A percentile compares a stretch with the other conserved stretches of the same genome.
Conservation (phyloP, 2,113 vertebrate genomes). For the Cheilinus undulatus region DNA sequence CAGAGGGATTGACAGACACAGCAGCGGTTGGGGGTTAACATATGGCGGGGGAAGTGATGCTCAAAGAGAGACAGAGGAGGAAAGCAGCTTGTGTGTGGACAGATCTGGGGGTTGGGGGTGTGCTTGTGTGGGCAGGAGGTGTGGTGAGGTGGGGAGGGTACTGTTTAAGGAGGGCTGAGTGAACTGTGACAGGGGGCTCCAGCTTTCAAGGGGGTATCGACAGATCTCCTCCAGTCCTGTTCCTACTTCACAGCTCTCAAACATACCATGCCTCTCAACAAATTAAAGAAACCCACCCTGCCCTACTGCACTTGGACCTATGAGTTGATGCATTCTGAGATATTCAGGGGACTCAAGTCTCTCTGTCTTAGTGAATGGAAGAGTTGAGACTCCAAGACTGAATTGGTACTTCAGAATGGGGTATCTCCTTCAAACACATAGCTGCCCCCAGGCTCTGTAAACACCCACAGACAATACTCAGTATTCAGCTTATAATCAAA, state of each 20-base stretch:
- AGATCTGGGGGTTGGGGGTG: conserved; percentile 58
- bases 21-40: conserved; percentile 49
- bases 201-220: conserved; percentile 44
- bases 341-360: conserved; percentile 27
- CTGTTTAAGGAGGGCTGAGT: conserved; percentile 59
- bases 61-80: conserved; percentile 35
- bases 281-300: conserved; percentile 33
- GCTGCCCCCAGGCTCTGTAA: conserved; percentile 39
- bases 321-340: conserved; percentile 58
- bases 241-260: conserved; percentile 45
- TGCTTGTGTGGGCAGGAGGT: conserved; percentile 43
- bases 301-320: conserved; percentile 36
- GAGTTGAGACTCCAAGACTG: conserved; percentile 41
- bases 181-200: conserved; percentile 46
- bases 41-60: conserved; percentile 52
- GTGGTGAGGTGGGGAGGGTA: conserved; percentile 37
- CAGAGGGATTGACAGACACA: conserved; percentile 24
- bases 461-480: conserved; percentile 46
- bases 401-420: conserved; percentile 57
- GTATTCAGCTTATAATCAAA: conserved; percentile 36
- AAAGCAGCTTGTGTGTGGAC: conserved; percentile 60
- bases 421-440: conserved; percentile 47
- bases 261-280: conserved; percentile 61
- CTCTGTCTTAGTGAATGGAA: conserved; percentile 47
- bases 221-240: conserved; percentile 44